These are phyloP conservation scores for Metopolophium dirhodum DNA, from an alignment of 1,140 invertebrate genomes.

Conservation along the genomic window DNA sequence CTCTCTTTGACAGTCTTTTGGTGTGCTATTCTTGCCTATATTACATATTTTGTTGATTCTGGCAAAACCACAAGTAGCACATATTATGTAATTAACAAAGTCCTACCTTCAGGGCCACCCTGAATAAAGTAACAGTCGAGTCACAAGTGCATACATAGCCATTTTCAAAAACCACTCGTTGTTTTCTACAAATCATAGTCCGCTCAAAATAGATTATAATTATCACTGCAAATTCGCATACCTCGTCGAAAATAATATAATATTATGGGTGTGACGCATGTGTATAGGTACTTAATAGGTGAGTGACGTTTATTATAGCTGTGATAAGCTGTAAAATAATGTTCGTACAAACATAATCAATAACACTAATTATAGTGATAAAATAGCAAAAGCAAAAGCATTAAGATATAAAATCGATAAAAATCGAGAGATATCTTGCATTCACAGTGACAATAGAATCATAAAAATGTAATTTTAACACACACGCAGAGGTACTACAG, in stretches of 20 bases:
- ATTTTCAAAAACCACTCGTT: neutral
- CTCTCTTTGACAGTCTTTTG: neutral
- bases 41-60: neutral
- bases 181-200: neutral
- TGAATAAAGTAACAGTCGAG: neutral
- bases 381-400: neutral
- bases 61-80: neutral
- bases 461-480: neutral
- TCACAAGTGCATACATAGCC: neutral
- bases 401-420: neutral
- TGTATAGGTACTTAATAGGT: neutral
- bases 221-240: neutral
- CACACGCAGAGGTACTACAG: neutral
- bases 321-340: slow-evolving; percentile 7
- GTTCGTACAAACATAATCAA: neutral
- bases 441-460: neutral
- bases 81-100: neutral
- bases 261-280: neutral
- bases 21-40: neutral
- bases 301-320: neutral
- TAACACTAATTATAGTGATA: neutral
- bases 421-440: neutral
- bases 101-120: neutral
- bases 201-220: neutral
- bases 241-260: neutral